A percentile compares a stretch with the other conserved stretches of the same genome.
These are phyloP conservation scores for Numenius phaeopus DNA, from an alignment of 2,797 vertebrate species.

Conservation along the genomic window DNA sequence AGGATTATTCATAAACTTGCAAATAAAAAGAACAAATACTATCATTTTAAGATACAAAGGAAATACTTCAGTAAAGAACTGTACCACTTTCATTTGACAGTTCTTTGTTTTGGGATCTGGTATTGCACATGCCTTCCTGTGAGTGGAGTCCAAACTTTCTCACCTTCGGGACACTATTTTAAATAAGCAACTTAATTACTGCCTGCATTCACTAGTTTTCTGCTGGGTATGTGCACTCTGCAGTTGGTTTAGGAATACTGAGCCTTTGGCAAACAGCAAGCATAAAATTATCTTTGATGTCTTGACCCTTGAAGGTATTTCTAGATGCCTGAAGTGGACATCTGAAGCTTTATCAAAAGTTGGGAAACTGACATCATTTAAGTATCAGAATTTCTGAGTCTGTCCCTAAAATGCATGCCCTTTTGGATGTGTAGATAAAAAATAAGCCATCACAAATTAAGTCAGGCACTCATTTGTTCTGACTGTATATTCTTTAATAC, in stretches of 20 bases:
- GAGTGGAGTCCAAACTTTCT: background rate
- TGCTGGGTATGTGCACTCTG: background rate
- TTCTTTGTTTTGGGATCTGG: background rate
- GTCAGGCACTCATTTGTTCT: background rate
- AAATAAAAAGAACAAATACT: background rate
- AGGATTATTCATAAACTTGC: background rate
- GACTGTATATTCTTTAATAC: background rate
- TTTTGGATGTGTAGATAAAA: background rate
- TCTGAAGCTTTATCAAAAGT: conserved; percentile 29
- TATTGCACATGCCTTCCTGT: background rate
- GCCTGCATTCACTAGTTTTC: background rate
- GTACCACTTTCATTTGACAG: background rate
- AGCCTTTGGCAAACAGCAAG: conserved; percentile 19
- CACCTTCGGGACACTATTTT: background rate
- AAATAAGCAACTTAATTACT: conserved; percentile 9
- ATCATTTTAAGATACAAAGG: background rate
- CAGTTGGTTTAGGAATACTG: background rate
- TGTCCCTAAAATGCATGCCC: background rate
- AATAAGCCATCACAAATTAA: background rate
- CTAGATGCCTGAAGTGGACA: background rate
- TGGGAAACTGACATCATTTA: background rate
- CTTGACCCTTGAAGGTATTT: conserved; percentile 11
- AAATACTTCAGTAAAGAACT: background rate
- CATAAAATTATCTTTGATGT: conserved; percentile 16
- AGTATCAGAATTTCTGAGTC: background rate